Evolutionary conservation across 1,140 invertebrate genomes (phyloP), one percentile per base, ranked within the genome.

Genomic region (Musca domestica): DNA sequence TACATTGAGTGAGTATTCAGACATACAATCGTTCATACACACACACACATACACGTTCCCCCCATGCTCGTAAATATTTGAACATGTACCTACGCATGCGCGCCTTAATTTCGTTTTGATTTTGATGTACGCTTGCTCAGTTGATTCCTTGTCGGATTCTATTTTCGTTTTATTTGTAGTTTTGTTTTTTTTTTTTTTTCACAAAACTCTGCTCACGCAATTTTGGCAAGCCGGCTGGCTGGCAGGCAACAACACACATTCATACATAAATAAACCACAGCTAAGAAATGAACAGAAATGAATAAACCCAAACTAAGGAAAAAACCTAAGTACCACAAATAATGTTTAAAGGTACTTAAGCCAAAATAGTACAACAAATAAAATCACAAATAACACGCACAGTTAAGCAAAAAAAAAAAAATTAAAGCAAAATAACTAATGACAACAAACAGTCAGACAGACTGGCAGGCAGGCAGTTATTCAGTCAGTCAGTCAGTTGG

Each of bases 71-170:
- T 41, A 41, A 41, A 41, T 41, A 41, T 41, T 61, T 61, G 27
- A 61, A 61, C 56, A 61, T 61, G 56, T 61, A 61, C 56, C 56
- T 61, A 61, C 56, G 56, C 56, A 61, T 61, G 56, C 56, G 56
- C 56, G 56, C 56, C 56, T 61, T 61, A 61, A 61, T 61, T 61
- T 61, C 4, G 34, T 41, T 41, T 41, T 41, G 34, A 41, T 41
- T 41, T 41, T 41, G 27, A 30, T 30, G 27, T 30, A 30, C 34
- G 34, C n/a, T 41, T 41, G 34, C 10, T 41, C 34, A 12, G 34
- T 41, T 41, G 6, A 41, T 41, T 41, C 34, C 34, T 41, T 41
- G 34, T 41, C 12, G 6, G 34, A 41, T 41, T 41, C 34, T 41
- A 41, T 41, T n/a, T 41, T 41, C 34, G 4, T 41, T 10, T 15